phyloP scores from a whole-genome alignment of 2,888 invertebrate genomes.

The Leptinotarsa tumamoca region DNA sequence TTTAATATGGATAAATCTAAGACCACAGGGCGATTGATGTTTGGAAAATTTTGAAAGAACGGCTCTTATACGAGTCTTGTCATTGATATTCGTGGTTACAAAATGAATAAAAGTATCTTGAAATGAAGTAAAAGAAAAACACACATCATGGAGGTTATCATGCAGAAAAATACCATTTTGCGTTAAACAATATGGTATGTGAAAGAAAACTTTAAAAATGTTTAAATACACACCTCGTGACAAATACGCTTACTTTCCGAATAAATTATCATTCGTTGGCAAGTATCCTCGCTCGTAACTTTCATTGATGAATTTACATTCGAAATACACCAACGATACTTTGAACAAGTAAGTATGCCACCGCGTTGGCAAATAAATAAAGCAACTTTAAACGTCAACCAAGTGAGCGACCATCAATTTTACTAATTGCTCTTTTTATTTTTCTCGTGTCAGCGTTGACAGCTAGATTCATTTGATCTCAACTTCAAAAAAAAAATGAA shows the following conservation, averaged over 20 bases:
- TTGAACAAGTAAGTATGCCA: background rate
- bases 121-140: too few relatives aligned
- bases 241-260: background rate
- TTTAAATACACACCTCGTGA: background rate
- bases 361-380: slow-evolving; percentile 1
- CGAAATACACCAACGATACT: background rate
- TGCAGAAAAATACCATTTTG: too few relatives aligned
- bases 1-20: too few relatives aligned
- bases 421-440: slow-evolving; percentile 16
- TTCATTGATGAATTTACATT: background rate
- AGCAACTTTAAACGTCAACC: background rate
- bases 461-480: slow-evolving; percentile 24
- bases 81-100: too few relatives aligned
- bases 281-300: background rate
- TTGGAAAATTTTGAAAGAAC: too few relatives aligned
- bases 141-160: too few relatives aligned
- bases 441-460: slow-evolving; percentile 10
- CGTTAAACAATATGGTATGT: too few relatives aligned
- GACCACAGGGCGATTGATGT: too few relatives aligned
- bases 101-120: too few relatives aligned
- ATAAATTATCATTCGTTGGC: background rate
- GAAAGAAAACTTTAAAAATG: background rate
- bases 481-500: slow-evolving; percentile 24
- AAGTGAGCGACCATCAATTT: slow-evolving; percentile 16
- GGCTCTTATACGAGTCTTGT: too few relatives aligned